Base-by-base conservation (phyloP, 2,888 invertebrate genomes). In the Platypus cylindrus region DNA sequence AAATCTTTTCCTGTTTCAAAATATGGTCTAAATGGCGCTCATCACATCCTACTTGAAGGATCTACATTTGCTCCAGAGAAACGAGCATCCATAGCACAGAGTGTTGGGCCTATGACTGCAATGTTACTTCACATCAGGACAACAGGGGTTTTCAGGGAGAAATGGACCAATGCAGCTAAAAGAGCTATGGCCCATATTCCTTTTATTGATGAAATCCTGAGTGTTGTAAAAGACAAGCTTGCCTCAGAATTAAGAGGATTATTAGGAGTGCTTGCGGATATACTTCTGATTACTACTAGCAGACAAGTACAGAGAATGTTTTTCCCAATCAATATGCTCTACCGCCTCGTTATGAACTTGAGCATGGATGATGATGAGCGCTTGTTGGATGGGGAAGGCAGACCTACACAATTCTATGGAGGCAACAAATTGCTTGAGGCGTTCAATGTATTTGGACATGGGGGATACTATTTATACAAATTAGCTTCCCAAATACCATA, bases 91-190 rank as follows among this genome's bases (percentile, higher is more conserved):
- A 48, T 49, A 47, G 47, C 46, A 9, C 48, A 48, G 34, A 39
- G 32, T 12, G 1, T 47, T 3, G 46, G 48, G 1, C 46, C 45
- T 1, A 41, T 48, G 41, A 49, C 49, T 1, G 29, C 38, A 3
- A 15, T 48, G 1, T 14, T 49, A 3, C 30, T 27, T 18, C 40
- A 43, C 30, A 32, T 48, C 1, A 18, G 46, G 22, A 28, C 41
- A 5, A 28, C 35, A 4, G 34, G 22, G 5, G 31, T 29, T 13
- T 47, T 44, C 28, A 27, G 35, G 13, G 29, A 39, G 7, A 48
- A 49, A 29, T 49, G 50, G 50, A 37, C 32, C 18, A 12, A 25
- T 9, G 48, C 50, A 15, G 45, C 43, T 0, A 50, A 48, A 26
- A 35, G 43, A 23, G 37, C 48, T 1, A 32, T 49, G 25, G 12